Conservation (phyloP, 2,888 invertebrate genomes). For the Colletes collaris region DNA sequence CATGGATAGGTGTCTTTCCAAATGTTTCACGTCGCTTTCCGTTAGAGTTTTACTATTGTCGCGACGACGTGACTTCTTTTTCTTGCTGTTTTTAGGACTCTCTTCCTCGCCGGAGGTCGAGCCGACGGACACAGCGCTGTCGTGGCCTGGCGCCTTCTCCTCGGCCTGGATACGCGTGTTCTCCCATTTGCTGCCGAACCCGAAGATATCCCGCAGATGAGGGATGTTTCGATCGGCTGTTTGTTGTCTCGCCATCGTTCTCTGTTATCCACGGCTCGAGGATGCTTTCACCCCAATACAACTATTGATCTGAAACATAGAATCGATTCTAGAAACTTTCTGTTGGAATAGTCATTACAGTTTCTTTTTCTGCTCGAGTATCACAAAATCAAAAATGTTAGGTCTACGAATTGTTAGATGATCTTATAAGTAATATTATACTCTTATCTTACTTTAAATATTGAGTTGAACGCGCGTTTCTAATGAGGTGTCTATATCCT, state of each 20-base stretch:
- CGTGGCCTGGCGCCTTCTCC: conserved; percentile 80
- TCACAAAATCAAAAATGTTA: no score
- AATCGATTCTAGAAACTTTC: no score
- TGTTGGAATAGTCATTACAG: no score
- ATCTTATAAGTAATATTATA: no score
- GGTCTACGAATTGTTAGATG: no score
- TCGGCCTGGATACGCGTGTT: conserved; percentile 76
- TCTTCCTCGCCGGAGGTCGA: conserved; percentile 82
- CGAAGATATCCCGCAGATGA: conserved; percentile 90
- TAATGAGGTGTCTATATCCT: no score
- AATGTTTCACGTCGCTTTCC: conserved; percentile 89
- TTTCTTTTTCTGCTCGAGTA: no score
- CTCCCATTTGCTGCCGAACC: conserved; percentile 84
- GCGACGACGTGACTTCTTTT: conserved; percentile 86
- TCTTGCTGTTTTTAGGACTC: conserved; percentile 84
- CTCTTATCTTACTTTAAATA: no score
- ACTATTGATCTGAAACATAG: conserved; percentile 7
- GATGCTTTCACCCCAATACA: not conserved
- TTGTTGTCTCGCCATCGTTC: conserved; percentile 79
- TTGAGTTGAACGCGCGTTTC: no score
- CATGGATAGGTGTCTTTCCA: conserved; percentile 93
- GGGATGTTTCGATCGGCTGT: conserved; percentile 90
- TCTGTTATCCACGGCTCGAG: not conserved
- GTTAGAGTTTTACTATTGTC: conserved; percentile 88
- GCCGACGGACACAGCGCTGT: conserved; percentile 82